A percentile compares a stretch with the other conserved stretches of the same genome.
Evolutionary conservation across 2,888 invertebrate species (phyloP).

Genomic region (Hirtodrosophila histrioides): DNA sequence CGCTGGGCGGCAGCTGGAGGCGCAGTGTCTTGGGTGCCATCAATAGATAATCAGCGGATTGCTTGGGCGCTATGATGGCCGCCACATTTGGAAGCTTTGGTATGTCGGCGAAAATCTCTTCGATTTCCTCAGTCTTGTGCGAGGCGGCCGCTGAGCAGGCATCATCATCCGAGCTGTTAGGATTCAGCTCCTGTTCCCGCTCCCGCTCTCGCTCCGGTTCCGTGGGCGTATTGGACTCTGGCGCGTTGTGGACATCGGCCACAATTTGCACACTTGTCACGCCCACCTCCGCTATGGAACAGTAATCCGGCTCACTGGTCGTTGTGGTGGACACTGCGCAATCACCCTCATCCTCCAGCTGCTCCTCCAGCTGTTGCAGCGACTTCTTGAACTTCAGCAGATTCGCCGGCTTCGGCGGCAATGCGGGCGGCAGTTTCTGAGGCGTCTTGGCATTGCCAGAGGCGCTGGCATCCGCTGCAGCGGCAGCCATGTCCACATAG

Average conservation of each 20-base stretch:
- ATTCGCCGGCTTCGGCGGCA: constrained; percentile 92
- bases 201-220: constrained; percentile 47
- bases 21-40: constrained; percentile 55
- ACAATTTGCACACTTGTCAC: constrained; percentile 86
- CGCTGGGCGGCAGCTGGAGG: constrained; percentile 49
- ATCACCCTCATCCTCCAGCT: constrained; percentile 69
- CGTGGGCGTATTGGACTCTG: constrained; percentile 61
- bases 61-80: constrained; percentile 89
- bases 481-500: constrained; percentile 88
- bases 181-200: neutral
- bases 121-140: constrained; percentile 83
- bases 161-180: constrained; percentile 33
- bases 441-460: constrained; percentile 42
- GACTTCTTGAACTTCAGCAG: constrained; percentile 88
- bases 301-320: constrained; percentile 89
- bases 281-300: constrained; percentile 89
- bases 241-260: constrained; percentile 84
- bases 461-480: constrained; percentile 79
- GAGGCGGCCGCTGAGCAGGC: constrained; percentile 57
- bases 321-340: constrained; percentile 58
- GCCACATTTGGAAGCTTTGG: constrained; percentile 91
- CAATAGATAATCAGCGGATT: constrained; percentile 55
- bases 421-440: constrained; percentile 87
- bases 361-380: constrained; percentile 72
- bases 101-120: constrained; percentile 86